Conservation (phyloP, 2,113 vertebrate genomes). For the Lamprotornis superbus region DNA sequence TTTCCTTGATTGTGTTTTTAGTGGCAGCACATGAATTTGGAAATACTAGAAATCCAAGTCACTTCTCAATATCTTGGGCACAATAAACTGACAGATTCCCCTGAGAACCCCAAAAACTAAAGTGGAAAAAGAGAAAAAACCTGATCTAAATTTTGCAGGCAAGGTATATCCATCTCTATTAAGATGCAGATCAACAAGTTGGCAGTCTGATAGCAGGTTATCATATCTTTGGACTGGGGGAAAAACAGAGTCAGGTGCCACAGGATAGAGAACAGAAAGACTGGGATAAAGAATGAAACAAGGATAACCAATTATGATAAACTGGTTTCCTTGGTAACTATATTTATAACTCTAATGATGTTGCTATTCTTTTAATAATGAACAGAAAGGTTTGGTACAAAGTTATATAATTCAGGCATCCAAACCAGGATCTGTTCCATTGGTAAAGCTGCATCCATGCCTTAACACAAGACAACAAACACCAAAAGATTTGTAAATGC, state of each 20-base stretch:
- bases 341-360: constrained; percentile 57
- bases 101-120: background rate
- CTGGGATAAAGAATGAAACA: constrained; percentile 11
- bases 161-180: background rate
- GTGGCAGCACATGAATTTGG: background rate
- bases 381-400: constrained; percentile 56
- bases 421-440: constrained; percentile 4
- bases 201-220: constrained; percentile 14
- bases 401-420: constrained; percentile 13
- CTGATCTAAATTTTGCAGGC: background rate
- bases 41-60: background rate
- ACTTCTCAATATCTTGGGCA: background rate
- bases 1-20: background rate
- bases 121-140: background rate
- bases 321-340: constrained; percentile 71
- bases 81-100: background rate
- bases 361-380: constrained; percentile 56
- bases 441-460: constrained; percentile 17
- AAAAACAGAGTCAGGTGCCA: constrained; percentile 1
- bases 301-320: constrained; percentile 63
- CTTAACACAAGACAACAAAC: background rate
- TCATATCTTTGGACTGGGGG: background rate
- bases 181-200: constrained; percentile 17
- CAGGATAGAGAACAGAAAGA: background rate
- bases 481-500: background rate